Base-by-base conservation (phyloP, 2,113 vertebrate species). In the Cyprinodon variegatus region DNA sequence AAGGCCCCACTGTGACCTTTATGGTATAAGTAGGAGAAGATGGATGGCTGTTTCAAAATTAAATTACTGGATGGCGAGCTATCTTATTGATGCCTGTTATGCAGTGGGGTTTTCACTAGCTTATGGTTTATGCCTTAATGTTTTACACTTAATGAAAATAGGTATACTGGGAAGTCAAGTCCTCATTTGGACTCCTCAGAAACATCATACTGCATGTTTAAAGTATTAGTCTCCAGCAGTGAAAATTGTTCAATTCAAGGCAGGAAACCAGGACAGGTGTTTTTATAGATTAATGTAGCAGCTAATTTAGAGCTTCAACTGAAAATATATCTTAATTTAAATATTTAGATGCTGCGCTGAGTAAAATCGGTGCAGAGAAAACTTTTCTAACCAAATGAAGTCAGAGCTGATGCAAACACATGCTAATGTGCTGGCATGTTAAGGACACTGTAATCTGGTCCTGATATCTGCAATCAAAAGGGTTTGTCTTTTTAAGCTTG, bases 1-100 rank as follows among this genome's bases (percentile, higher is more conserved):
- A 29, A 29, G 29, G 29, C 29, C 29, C 29, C 29, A 29, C 29
- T 29, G 29, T 29, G 29, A 29, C 29, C 29, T 29, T 29, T 29
- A 29, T 29, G 29, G 29, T 29, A 29, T 29, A 29, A 29, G 29
- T 29, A 29, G 29, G 29, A 29, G 29, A 29, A 29, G 29, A 29
- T 29, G 29, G 29, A 29, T 29, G 29, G 29, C 29, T 9, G 50
- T 20, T 57, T 2, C 4, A 10, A 45, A 11, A 10, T 45, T 2
- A 60, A 60, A 20, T 15, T 67, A 75, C n/a, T 13, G 76, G 78
- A 29, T 29, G 65, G 45, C 17, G 4, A 70, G 22, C 3, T 38
- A 1, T 67, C 0, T n/a, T 46, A 11, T 71, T 53, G 43, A 11
- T 45, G 43, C 43, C 43, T 45, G 43, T 45, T 45, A 9, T 45